Percentiles rank a stretch among this genome's conserved stretches.
These are phyloP conservation scores for Pachyramphus minor DNA, from an alignment of 2,113 vertebrate species.

Conservation along the genomic window DNA sequence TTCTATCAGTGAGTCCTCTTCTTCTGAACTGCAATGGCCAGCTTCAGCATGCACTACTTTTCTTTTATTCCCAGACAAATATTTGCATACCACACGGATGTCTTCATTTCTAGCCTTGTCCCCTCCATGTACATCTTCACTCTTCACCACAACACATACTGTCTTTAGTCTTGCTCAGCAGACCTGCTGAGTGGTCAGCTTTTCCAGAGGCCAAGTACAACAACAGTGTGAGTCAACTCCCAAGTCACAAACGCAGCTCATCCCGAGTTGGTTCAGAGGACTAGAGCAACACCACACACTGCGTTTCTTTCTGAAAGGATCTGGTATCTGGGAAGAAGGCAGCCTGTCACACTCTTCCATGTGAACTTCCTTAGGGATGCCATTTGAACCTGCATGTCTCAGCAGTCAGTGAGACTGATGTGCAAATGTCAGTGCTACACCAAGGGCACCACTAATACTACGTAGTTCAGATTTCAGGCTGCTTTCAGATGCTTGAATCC, in stretches of 20 bases:
- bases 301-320: not conserved
- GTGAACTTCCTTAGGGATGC: not conserved
- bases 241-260: not conserved
- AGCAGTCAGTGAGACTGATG: not conserved
- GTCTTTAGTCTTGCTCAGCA: not conserved
- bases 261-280: not conserved
- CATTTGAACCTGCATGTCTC: not conserved
- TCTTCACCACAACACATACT: not conserved
- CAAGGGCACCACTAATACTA: not conserved
- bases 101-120: not conserved
- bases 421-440: not conserved
- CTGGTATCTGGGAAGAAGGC: not conserved
- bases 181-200: not conserved
- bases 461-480: not conserved
- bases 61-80: not conserved
- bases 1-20: not conserved
- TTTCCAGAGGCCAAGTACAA: not conserved
- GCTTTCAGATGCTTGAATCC: not conserved
- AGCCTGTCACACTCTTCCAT: not conserved
- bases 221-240: fast-evolving
- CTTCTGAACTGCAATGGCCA: not conserved
- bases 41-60: not conserved
- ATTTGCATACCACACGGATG: not conserved
- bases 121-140: not conserved
- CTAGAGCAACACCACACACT: not conserved